A percentile compares a stretch with the other conserved stretches of the same genome.
phyloP scores from a whole-genome alignment of 1,140 invertebrate genomes.

The Brachionus angularis region DNA sequence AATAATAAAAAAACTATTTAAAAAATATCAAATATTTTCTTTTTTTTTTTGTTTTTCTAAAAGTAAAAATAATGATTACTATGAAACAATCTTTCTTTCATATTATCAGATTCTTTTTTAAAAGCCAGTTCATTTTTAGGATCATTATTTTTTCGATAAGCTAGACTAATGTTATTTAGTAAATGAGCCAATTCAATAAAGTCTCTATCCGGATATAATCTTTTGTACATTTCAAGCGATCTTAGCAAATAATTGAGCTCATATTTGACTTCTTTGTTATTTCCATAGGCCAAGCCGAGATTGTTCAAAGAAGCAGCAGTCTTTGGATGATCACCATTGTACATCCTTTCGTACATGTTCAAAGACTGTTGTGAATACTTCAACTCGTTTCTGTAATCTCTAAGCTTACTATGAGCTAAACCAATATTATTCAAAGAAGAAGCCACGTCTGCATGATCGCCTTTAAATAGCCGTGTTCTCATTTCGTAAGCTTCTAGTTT shows the following conservation, averaged over 20 bases:
- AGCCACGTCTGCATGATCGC: conserved; percentile 7
- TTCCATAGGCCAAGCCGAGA: conserved; percentile 1
- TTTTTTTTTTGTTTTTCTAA: conserved; percentile 9
- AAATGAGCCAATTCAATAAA: neutral
- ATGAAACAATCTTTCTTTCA: conserved; percentile 14
- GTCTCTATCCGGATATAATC: conserved; percentile 35
- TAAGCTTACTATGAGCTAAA: neutral
- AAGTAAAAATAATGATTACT: conserved; percentile 20
- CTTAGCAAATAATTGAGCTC: conserved; percentile 16
- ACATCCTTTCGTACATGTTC: conserved; percentile 8
- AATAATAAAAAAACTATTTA: neutral
- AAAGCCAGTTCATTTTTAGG: neutral
- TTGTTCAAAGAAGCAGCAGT: conserved; percentile 1
- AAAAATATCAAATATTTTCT: neutral
- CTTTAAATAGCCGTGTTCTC: neutral
- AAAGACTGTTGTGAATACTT: conserved; percentile 5
- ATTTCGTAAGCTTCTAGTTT: conserved; percentile 17
- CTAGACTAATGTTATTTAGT: conserved; percentile 1
- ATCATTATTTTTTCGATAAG: conserved; percentile 18
- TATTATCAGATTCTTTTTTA: neutral
- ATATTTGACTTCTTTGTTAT: conserved; percentile 19
- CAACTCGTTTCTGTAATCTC: conserved; percentile 20
- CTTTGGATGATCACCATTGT: conserved; percentile 1
- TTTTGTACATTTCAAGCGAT: conserved; percentile 19
- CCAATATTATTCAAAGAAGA: conserved; percentile 28